Conservation (phyloP, 2,888 invertebrate genomes). For the Panorpa germanica region DNA sequence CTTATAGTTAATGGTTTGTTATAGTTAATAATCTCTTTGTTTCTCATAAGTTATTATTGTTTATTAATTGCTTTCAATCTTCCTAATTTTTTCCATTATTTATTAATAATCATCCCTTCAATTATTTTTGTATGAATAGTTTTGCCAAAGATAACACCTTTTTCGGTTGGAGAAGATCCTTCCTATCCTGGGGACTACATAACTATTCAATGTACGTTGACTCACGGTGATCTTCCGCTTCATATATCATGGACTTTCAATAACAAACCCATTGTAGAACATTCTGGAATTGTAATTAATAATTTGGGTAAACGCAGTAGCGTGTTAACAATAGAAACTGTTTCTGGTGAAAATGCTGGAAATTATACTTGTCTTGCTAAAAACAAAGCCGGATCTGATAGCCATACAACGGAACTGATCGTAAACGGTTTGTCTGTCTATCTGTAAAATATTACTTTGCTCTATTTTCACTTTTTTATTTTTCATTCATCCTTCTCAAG, state of each 20-base stretch:
- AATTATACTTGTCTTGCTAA: slow-evolving; percentile 38
- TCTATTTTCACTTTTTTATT: not conserved
- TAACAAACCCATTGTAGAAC: slow-evolving; percentile 22
- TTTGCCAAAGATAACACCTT: slow-evolving; percentile 58
- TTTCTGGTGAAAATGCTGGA: slow-evolving; percentile 43
- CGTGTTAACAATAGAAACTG: slow-evolving; percentile 48
- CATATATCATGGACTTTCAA: slow-evolving; percentile 58
- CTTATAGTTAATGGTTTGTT: slow-evolving; percentile 31
- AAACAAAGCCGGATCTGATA: slow-evolving; percentile 33
- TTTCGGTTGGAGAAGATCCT: slow-evolving; percentile 54
- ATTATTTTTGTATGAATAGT: slow-evolving; percentile 28
- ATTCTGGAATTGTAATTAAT: slow-evolving; percentile 18
- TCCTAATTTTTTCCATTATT: not conserved
- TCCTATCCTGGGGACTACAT: slow-evolving; percentile 52
- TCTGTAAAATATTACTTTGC: no score
- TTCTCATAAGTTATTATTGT: slow-evolving; percentile 3
- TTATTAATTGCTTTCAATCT: not conserved
- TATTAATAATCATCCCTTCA: slow-evolving; percentile 1
- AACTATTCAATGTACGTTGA: slow-evolving; percentile 47
- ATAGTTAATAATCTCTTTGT: slow-evolving; percentile 8
- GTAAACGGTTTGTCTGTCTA: slow-evolving; percentile 34
- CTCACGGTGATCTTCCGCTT: slow-evolving; percentile 55
- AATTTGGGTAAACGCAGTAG: no score
- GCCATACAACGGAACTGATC: slow-evolving; percentile 30
- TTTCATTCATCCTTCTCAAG: slow-evolving; percentile 1